Base-by-base conservation (phyloP, 2,888 invertebrate species). In the Aporophyla nigra region DNA sequence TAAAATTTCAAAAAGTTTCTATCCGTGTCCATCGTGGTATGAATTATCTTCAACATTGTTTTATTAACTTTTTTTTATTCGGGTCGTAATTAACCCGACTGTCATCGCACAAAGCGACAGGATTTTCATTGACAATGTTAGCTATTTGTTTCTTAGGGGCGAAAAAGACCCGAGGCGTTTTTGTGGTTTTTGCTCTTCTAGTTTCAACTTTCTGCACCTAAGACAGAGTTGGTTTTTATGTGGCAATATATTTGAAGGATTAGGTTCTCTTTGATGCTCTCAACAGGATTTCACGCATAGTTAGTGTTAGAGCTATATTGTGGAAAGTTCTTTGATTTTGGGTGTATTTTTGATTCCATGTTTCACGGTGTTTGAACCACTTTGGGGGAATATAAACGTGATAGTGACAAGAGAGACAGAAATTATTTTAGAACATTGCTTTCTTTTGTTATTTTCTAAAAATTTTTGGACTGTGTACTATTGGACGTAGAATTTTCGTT, bases 241-340 rank as follows among this genome's bases (percentile, higher is more conserved):
- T n/a, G 79, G 65, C 58, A 63, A 51, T 58, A 70, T 66, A 74
- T 69, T 66, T 71, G 74, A 82, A 87, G 93, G 91, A 93, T 93
- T 93, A 92, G 90, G 91, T 89, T 83, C 91, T 94, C 96, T 96
- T 96, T 96, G 96, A 96, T 92, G 95, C 92, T 94, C 92, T 92
- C 94, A 96, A 96, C 94, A 93, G 93, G 96, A 96, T 96, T 96
- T 96, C 94, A 96, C 95, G 96, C 93, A 91, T 96, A 93, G 96
- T 96, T 96, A 96, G 95, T 94, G 93, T 91, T 93, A 92, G 93
- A 94, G 94, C 92, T 95, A 94, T 94, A 95, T 92, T 93, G 93
- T 93, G 94, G 93, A 96, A 93, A 92, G 89, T 91, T 90, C 95
- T 96, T 96, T 96, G 96, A 96, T 95, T 95, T 91, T 89, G 92